Base-by-base conservation (phyloP, 2,888 invertebrate species). In the Meghimatium bilineatum region DNA sequence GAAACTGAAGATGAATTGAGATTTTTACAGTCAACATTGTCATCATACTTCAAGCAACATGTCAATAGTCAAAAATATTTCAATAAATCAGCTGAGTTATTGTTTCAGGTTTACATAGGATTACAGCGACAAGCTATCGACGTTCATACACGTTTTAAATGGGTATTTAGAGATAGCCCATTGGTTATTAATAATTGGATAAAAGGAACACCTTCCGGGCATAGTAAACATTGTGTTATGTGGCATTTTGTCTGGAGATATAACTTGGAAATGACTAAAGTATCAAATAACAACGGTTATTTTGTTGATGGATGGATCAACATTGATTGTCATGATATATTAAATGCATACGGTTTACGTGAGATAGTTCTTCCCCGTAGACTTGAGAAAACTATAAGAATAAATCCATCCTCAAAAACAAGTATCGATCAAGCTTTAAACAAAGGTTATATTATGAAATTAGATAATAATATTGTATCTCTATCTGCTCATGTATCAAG, bases 171-270 rank as follows among this genome's bases (percentile, higher is more conserved):
- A 6, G 17, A 26, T 8, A 8, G 38, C 38, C 36, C 71, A 23
- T 26, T 71, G 71, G 71, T 71, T 20, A 26, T 71, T n/a, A 38
- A 36, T 38, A 29, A 71, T 23, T 71, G 71, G 71, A n/a, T n/a
- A n/a, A n/a, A n/a, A n/a, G n/a, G n/a, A n/a, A 3, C 38, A 8
- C 23, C 38, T 38, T 26, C 26, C 14, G 26, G 38, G 38, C 71
- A 36, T 66, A 12, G 32, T 32, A 32, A 6, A 32, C 2, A 32
- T 1, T 1, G 17, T 66, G 71, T 38, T 36, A 23, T 38, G 12
- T 71, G 71, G 71, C 36, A 66, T 14, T 66, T 66, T 66, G 32
- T 32, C 1, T 5, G 2, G 63, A 29, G 29, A 14, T 14, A 66
- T n/a, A 23, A 6, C 26, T 6, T 20, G 38, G 38, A 71, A 2